These are phyloP conservation scores for Chondrosia reniformis DNA, from an alignment of 37 sponge, comb jelly and placozoan genomes.

Conservation along the genomic window DNA sequence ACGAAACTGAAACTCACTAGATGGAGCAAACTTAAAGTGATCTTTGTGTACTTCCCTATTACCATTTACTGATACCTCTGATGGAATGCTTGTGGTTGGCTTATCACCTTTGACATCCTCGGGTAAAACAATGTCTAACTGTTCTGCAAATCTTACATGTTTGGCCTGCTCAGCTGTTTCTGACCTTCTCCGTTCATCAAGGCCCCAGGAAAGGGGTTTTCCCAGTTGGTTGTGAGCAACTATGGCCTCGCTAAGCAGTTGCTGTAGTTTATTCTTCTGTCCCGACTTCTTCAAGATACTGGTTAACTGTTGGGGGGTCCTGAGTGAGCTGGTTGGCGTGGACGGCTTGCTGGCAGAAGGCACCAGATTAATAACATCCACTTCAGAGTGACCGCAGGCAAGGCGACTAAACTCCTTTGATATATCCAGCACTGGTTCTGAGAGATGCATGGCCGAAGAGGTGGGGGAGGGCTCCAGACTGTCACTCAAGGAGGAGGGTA, in stretches of 20 bases:
- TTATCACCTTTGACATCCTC: no score
- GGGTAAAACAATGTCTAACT: neutral
- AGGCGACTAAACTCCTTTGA: neutral
- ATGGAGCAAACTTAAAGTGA: neutral
- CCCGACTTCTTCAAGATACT: constrained; percentile 21
- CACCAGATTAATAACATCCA: neutral
- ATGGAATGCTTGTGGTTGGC: neutral
- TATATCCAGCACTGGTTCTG: constrained; percentile 12
- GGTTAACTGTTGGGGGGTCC: neutral
- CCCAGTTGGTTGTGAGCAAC: neutral
- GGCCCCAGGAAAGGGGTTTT: neutral
- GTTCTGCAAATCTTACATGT: constrained; percentile 17
- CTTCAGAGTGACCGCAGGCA: neutral
- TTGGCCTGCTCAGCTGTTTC: neutral
- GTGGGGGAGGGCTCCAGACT: neutral
- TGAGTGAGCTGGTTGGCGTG: neutral
- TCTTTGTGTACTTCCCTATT: neutral
- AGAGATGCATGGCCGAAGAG: constrained; percentile 13
- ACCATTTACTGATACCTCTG: neutral
- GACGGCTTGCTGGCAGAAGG: neutral
- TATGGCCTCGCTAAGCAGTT: neutral
- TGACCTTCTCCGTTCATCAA: neutral
- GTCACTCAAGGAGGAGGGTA: neutral
- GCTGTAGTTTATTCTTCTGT: constrained; percentile 6
- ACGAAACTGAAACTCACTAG: neutral